Percentiles rank a stretch among this genome's conserved stretches.
Evolutionary conservation across 2,797 vertebrate species (phyloP).

Genomic region (Hephaestus fuliginosus): DNA sequence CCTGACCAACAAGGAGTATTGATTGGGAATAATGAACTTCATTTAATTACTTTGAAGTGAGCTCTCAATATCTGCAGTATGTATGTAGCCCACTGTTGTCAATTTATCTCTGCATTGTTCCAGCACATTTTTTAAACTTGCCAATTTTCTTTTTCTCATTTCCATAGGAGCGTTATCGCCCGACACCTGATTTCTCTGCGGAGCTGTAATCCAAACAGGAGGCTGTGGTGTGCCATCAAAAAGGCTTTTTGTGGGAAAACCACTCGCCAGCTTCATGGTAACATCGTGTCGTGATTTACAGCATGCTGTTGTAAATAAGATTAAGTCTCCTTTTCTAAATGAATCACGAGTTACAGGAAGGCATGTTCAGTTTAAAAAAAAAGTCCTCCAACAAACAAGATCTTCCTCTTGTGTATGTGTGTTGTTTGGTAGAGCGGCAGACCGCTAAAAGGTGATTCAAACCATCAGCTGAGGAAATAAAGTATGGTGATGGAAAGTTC

Average conservation of each 20-base stretch:
- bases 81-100: neutral
- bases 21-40: slow-evolving; percentile 3
- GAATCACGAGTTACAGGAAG: slow-evolving; percentile 28
- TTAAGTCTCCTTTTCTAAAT: slow-evolving; percentile 19
- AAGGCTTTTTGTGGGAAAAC: slow-evolving; percentile 6
- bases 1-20: neutral
- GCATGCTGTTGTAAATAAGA: slow-evolving; percentile 6
- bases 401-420: neutral
- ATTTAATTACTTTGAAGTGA: slow-evolving; percentile 9
- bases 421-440: neutral
- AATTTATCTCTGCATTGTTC: neutral
- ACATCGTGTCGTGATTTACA: neutral
- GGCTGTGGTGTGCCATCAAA: neutral
- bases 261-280: neutral
- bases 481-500: neutral
- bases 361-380: neutral
- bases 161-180: neutral
- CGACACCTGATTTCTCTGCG: neutral
- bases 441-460: neutral
- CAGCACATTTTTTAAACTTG: neutral
- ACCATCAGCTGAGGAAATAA: neutral
- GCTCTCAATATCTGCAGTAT: neutral
- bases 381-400: neutral
- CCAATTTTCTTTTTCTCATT: neutral
- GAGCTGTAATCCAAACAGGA: neutral